phyloP scores from a whole-genome alignment of 2,888 invertebrate genomes.

The Erebia aethiops region DNA sequence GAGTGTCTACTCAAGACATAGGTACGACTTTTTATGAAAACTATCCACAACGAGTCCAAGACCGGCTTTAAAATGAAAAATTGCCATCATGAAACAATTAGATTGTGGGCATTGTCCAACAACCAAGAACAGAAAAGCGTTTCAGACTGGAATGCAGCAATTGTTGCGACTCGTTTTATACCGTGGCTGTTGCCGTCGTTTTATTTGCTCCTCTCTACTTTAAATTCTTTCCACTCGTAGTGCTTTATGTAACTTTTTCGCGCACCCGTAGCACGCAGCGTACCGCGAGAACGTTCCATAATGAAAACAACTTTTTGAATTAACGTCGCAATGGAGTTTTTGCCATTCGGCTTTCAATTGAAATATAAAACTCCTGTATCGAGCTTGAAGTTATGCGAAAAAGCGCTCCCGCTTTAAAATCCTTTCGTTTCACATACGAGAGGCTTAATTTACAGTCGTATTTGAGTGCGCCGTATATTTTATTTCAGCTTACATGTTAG shows the following conservation, averaged over 20 bases:
- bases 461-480: constrained; percentile 38
- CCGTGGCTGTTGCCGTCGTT: constrained; percentile 60
- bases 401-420: constrained; percentile 45
- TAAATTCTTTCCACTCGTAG: constrained; percentile 69
- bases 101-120: constrained; percentile 45
- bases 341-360: constrained; percentile 68
- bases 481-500: constrained; percentile 36
- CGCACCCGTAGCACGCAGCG: constrained; percentile 56
- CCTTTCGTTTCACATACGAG: constrained; percentile 44
- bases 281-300: constrained; percentile 67
- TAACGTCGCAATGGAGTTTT: constrained; percentile 73
- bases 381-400: constrained; percentile 58
- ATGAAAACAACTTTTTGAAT: constrained; percentile 81
- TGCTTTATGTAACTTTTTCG: constrained; percentile 69
- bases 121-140: constrained; percentile 51
- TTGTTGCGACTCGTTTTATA: constrained; percentile 70
- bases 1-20: not conserved
- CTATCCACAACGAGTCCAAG: not conserved
- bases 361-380: constrained; percentile 64
- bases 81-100: constrained; percentile 35
- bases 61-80: constrained; percentile 23
- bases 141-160: constrained; percentile 72
- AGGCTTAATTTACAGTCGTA: constrained; percentile 42
- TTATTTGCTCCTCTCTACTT: constrained; percentile 71
- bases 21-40: not conserved